Conservation (phyloP, 2,888 invertebrate species). For the Andrena fulva region DNA sequence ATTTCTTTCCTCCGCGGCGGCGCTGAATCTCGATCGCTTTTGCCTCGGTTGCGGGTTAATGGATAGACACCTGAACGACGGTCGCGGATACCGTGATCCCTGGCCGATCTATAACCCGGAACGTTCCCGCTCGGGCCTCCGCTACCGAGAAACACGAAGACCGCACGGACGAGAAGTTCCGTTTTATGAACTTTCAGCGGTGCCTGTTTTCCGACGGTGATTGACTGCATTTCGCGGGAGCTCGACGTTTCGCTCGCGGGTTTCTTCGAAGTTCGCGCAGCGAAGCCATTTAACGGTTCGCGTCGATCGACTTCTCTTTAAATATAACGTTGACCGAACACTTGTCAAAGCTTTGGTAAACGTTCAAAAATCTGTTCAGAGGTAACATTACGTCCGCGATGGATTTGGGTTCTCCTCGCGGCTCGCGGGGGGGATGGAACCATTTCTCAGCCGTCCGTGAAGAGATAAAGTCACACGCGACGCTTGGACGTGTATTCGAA, state of each 20-base stretch:
- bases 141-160: conserved; percentile 28
- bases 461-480: background rate
- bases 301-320: background rate
- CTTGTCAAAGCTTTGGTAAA: background rate
- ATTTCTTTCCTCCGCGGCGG: background rate
- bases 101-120: conserved; percentile 27
- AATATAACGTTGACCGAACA: background rate
- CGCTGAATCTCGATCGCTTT: background rate
- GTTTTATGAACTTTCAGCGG: conserved; percentile 74
- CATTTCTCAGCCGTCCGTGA: background rate
- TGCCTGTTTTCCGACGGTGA: conserved; percentile 75
- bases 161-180: conserved; percentile 68
- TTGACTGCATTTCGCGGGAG: conserved; percentile 62
- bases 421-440: background rate
- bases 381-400: background rate
- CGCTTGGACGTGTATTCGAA: background rate
- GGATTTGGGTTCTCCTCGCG: background rate
- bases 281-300: background rate
- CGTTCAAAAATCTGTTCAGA: background rate
- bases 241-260: background rate
- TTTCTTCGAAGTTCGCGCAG: conserved; percentile 1
- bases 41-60: background rate
- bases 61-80: background rate
- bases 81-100: background rate
- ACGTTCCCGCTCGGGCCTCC: conserved; percentile 16